Conservation (phyloP, 1,140 invertebrate species). For the Drosophila nikananu region DNA sequence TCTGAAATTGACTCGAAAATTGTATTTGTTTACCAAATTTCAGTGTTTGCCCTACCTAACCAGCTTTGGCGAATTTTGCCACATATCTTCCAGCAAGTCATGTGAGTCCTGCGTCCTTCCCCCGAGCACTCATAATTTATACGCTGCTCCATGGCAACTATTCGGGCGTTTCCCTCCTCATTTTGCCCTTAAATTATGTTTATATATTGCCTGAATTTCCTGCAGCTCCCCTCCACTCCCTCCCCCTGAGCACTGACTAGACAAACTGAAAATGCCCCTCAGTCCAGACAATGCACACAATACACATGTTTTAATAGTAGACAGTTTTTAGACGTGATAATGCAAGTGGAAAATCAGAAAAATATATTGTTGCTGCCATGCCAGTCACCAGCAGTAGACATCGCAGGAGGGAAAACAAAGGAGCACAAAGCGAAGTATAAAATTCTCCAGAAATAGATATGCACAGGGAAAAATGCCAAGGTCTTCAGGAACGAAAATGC, state of each 20-base stretch:
- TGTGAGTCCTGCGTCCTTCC: constrained; percentile 8
- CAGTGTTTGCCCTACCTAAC: constrained; percentile 16
- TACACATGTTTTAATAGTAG: constrained; percentile 61
- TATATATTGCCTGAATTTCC: constrained; percentile 46
- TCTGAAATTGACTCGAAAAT: constrained; percentile 14
- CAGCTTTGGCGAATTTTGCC: constrained; percentile 17
- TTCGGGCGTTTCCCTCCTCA: constrained; percentile 2
- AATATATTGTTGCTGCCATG: constrained; percentile 50
- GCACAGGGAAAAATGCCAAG: constrained; percentile 6
- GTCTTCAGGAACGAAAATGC: neutral
- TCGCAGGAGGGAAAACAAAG: constrained; percentile 32
- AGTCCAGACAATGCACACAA: constrained; percentile 51
- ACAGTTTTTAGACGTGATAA: constrained; percentile 78
- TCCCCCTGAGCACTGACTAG: neutral
- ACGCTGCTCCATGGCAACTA: constrained; percentile 25
- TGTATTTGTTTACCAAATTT: constrained; percentile 32
- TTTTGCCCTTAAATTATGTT: constrained; percentile 54
- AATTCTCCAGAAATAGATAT: constrained; percentile 4
- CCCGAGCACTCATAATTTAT: constrained; percentile 43
- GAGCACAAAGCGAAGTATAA: constrained; percentile 22
- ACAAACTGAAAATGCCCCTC: constrained; percentile 27
- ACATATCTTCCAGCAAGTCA: constrained; percentile 24
- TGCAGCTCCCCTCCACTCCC: neutral
- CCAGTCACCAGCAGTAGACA: constrained; percentile 39
- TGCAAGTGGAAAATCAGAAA: constrained; percentile 75